These are phyloP conservation scores for Microctonus hyperodae DNA, from an alignment of 2,888 invertebrate genomes.

Conservation along the genomic window DNA sequence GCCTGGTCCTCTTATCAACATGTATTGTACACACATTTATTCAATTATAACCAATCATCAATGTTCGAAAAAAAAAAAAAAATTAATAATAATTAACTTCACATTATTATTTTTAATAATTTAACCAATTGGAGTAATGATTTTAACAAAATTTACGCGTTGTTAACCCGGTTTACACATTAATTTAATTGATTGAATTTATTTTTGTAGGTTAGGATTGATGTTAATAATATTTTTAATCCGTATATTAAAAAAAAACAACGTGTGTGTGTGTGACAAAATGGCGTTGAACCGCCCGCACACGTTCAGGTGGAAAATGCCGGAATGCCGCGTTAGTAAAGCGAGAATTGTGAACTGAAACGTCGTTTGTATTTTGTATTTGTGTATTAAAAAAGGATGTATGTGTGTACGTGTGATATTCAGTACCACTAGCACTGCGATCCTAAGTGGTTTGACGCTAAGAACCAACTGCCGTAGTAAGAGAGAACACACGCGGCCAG, in stretches of 20 bases:
- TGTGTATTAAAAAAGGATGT: background rate
- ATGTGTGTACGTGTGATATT: background rate
- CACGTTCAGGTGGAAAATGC: slow-evolving; percentile 60
- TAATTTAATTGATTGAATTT: slow-evolving; percentile 1
- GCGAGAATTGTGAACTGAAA: slow-evolving; percentile 55
- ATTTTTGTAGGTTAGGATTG: background rate
- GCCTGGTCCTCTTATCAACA: too few species aligned
- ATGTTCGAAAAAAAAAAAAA: too few species aligned
- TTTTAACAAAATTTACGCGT: too few species aligned
- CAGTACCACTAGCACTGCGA: slow-evolving; percentile 41
- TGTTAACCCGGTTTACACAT: too few species aligned
- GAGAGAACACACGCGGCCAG: background rate
- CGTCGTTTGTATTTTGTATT: slow-evolving; percentile 42
- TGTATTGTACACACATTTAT: too few species aligned
- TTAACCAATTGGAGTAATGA: too few species aligned
- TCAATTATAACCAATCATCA: too few species aligned
- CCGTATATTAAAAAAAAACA: slow-evolving; percentile 6
- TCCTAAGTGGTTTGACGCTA: slow-evolving; percentile 61
- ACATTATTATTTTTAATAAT: background rate
- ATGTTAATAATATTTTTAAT: too few species aligned
- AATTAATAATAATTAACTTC: background rate
- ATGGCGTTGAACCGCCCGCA: slow-evolving; percentile 55
- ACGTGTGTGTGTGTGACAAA: slow-evolving; percentile 41
- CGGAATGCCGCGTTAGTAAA: slow-evolving; percentile 48
- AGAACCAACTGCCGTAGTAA: slow-evolving; percentile 44